Conservation (phyloP, 2,888 invertebrate genomes). For the Xestia ashworthii region DNA sequence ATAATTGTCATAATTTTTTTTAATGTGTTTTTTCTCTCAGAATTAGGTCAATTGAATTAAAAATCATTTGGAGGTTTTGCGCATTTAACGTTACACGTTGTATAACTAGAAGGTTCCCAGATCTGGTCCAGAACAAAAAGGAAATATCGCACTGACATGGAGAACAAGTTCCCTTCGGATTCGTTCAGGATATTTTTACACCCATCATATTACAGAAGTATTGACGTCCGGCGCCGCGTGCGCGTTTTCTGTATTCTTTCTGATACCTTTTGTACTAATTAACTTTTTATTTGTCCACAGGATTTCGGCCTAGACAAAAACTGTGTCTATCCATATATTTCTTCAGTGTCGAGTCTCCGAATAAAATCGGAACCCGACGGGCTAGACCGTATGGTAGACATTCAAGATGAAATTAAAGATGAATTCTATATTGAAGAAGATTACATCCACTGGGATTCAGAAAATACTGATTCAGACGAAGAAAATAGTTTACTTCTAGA, state of each 20-base stretch:
- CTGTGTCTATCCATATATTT: slow-evolving; percentile 78
- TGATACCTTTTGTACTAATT: background rate
- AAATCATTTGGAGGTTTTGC: too few relatives aligned
- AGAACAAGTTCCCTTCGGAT: too few relatives aligned
- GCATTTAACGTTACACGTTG: too few relatives aligned
- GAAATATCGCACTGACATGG: too few relatives aligned
- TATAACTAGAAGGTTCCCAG: too few relatives aligned
- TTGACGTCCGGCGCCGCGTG: background rate
- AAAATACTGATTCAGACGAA: slow-evolving; percentile 56
- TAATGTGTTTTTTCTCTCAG: too few relatives aligned
- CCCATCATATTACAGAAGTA: too few relatives aligned
- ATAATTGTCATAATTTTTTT: too few relatives aligned
- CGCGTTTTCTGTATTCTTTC: background rate
- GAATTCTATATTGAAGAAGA: slow-evolving; percentile 73
- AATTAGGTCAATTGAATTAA: too few relatives aligned
- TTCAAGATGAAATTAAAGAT: slow-evolving; percentile 72
- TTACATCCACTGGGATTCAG: slow-evolving; percentile 80
- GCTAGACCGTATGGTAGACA: slow-evolving; percentile 77
- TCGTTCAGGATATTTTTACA: too few relatives aligned
- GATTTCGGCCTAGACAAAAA: slow-evolving; percentile 77
- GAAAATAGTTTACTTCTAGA: slow-evolving; percentile 16
- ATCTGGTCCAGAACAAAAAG: too few relatives aligned
- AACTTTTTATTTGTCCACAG: slow-evolving; percentile 64
- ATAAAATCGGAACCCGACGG: slow-evolving; percentile 74
- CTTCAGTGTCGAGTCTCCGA: slow-evolving; percentile 44